Evolutionary conservation across 1,140 invertebrate genomes (phyloP), one percentile per base, ranked within the genome.

Genomic region (Drosophila albomicans): DNA sequence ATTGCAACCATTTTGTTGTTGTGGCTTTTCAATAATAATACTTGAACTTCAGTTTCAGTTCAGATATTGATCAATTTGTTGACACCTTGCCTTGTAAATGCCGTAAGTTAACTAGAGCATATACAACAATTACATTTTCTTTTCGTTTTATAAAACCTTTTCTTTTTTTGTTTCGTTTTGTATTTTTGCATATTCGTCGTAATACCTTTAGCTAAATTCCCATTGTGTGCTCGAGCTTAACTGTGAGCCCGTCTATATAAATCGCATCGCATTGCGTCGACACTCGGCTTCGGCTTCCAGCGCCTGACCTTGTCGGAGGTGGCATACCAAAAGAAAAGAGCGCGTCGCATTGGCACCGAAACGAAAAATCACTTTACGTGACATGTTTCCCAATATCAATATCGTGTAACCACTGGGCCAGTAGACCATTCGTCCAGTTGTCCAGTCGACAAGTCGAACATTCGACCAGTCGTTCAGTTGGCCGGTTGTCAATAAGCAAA

Each of bases 271-370:
- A 67, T 74, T 65, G 57, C 65, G 66, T 38, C 65, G 30, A 38
- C 51, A 61, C 46, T 68, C 54, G 48, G 28, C 64, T 43, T 56
- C 30, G 48, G 28, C 64, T 43, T 48, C 30, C 73, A 25, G 3
- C 2, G 59, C 52, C 73, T 89, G 84, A 87, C 84, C 84, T 87
- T 87, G 81, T 78, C 56, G 86, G 73, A 87, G 85, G 85, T 87
- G 79, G 85, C 66, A 75, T 70, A 46, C 66, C 62, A 46, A 45
- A 59, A 45, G 51, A 35, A 74, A 86, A 80, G 71, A 67, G 64
- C 79, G 61, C 82, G 75, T 82, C 78, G 73, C 85, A 87, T 82
- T 87, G 82, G 64, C 80, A 84, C 46, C 85, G 73, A 89, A 82
- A 76, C 79, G 73, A 61, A 71, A 81, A 86, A 76, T 76, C 76